These are phyloP conservation scores for Cranoglanis bouderius DNA, from an alignment of 2,113 vertebrate species.

Conservation along the genomic window DNA sequence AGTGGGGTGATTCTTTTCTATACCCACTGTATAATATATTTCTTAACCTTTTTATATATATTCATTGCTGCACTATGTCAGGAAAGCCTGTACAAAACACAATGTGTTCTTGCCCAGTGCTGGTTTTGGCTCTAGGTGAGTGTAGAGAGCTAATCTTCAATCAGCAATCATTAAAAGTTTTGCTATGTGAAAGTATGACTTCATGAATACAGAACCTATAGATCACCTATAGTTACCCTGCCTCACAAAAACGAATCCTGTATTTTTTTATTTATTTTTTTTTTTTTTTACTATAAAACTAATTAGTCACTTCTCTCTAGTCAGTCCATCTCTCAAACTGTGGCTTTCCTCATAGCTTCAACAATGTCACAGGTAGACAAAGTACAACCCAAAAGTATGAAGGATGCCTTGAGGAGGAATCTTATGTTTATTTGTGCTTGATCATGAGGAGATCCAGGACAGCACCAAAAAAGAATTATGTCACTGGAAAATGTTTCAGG, in stretches of 20 bases:
- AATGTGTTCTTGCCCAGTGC: background rate
- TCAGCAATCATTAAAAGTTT: background rate
- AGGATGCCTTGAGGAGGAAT: background rate
- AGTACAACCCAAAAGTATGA: background rate
- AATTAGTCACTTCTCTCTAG: background rate
- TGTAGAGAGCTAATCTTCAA: background rate
- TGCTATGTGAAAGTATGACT: background rate
- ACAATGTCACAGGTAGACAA: background rate
- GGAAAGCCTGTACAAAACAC: background rate
- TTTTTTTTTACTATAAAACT: no score
- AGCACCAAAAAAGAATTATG: background rate
- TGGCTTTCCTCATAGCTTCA: slow-evolving; percentile 10
- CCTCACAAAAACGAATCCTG: background rate
- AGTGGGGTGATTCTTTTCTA: no score
- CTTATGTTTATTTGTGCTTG: background rate
- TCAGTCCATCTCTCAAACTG: slow-evolving; percentile 10
- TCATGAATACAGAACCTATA: slow-evolving; percentile 19
- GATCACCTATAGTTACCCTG: background rate
- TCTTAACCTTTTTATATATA: background rate
- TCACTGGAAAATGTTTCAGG: slow-evolving; percentile 11
- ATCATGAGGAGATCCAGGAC: background rate
- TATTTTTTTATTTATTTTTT: background rate
- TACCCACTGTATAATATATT: no score
- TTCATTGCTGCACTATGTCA: background rate
- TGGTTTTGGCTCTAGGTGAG: background rate